A percentile compares a stretch with the other conserved stretches of the same genome.
Evolutionary conservation across 2,113 vertebrate genomes (phyloP).

Genomic region (Sminthopsis crassicaudata): DNA sequence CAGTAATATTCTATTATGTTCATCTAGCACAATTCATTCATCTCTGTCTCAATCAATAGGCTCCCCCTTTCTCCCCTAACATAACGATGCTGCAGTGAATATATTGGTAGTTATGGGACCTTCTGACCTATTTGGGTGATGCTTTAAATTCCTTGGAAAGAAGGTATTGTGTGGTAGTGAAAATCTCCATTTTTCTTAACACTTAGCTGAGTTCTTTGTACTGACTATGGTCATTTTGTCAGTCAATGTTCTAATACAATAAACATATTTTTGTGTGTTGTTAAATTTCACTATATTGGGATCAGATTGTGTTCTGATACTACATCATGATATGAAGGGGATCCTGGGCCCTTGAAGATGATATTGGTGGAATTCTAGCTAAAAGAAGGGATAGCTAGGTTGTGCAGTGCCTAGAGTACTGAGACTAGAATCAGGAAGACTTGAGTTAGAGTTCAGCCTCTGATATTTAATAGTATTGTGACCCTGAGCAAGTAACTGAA

Average conservation of each 20-base stretch:
- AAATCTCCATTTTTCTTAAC: not conserved
- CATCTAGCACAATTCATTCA: not conserved
- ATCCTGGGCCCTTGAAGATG: not conserved
- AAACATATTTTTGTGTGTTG: no score
- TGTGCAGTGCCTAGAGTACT: no score
- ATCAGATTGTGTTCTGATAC: not conserved
- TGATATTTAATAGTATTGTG: not conserved
- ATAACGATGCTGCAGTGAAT: not conserved
- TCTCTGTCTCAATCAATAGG: not conserved
- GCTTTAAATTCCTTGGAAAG: no score
- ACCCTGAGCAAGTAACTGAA: not conserved
- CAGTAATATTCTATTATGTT: no score
- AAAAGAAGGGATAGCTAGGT: not conserved
- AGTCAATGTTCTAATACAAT: not conserved
- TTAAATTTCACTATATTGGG: not conserved
- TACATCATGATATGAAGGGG: not conserved
- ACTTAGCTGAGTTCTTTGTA: no score
- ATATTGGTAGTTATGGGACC: not conserved
- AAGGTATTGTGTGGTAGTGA: not conserved
- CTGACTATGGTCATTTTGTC: no score
- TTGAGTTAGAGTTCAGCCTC: no score
- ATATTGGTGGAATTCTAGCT: not conserved
- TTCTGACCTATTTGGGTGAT: not conserved
- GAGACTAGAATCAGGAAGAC: no score
- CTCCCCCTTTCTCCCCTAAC: not conserved